A percentile compares a stretch with the other conserved stretches of the same genome.
phyloP scores from a whole-genome alignment of 2,113 vertebrate species.

The Sclerurus mexicanus region DNA sequence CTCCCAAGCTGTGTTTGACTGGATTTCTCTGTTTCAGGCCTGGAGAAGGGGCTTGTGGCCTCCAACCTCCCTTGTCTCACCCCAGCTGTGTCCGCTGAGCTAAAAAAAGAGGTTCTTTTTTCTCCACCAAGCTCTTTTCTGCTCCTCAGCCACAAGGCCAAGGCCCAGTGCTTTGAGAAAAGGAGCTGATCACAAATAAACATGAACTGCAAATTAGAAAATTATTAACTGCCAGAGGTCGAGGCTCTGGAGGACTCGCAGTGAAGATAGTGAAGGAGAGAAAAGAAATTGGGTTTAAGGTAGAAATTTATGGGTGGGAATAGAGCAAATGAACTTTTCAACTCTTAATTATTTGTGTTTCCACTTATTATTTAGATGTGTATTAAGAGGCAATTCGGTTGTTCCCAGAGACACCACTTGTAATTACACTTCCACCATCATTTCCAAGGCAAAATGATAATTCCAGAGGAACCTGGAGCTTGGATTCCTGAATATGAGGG shows the following conservation, averaged over 20 bases:
- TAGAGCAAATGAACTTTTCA: not conserved
- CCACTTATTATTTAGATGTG: not conserved
- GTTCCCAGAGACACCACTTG: not conserved
- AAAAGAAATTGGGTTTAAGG: not conserved
- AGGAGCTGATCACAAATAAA: not conserved
- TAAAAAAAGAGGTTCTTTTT: not conserved
- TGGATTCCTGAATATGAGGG: fast-evolving
- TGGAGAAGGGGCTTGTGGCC: not conserved
- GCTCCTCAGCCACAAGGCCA: not conserved
- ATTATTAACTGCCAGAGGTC: not conserved
- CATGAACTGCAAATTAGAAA: not conserved
- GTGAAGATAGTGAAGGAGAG: not conserved
- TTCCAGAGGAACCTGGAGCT: not conserved
- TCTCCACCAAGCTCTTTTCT: not conserved
- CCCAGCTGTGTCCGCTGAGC: not conserved
- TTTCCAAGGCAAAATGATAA: not conserved
- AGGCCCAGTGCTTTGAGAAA: not conserved
- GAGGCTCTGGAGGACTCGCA: not conserved
- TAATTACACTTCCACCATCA: not conserved
- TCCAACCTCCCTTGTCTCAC: not conserved
- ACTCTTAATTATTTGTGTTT: not conserved
- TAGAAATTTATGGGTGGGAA: not conserved
- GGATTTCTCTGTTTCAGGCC: not conserved
- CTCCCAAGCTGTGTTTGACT: not conserved
- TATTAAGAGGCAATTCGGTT: not conserved